Evolutionary conservation across 2,113 vertebrate genomes (phyloP).

Genomic region (Malurus alboscapulatus): DNA sequence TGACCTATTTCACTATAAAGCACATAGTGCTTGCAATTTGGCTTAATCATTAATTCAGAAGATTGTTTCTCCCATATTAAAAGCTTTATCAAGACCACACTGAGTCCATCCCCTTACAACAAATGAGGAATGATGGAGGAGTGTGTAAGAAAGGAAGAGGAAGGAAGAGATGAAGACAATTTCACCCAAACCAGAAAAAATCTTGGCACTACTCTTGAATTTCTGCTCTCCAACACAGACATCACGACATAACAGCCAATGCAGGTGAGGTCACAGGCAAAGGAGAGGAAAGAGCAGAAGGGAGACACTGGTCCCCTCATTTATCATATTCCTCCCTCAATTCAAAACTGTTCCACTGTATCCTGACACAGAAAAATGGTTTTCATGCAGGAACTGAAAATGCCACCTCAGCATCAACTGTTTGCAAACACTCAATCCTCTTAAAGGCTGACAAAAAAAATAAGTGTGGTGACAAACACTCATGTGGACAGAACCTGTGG

Average conservation of each 20-base stretch:
- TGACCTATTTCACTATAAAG: background rate
- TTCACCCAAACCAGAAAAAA: background rate
- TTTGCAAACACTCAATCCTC: slow-evolving; percentile 39
- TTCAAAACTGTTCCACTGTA: background rate
- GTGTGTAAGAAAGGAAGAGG: background rate
- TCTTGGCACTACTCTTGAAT: background rate
- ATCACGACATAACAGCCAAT: fast-evolving
- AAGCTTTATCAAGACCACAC: background rate
- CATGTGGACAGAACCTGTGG: background rate
- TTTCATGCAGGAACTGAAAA: slow-evolving; percentile 62
- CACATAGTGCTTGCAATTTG: background rate
- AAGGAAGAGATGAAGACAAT: background rate
- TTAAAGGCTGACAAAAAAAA: slow-evolving; percentile 27
- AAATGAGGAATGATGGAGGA: background rate
- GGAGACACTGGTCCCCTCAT: background rate
- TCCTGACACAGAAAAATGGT: background rate
- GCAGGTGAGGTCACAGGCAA: background rate
- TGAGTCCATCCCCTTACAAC: background rate
- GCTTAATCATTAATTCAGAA: background rate
- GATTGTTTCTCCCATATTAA: background rate
- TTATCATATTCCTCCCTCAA: background rate
- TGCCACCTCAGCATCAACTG: slow-evolving; percentile 54
- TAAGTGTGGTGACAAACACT: background rate
- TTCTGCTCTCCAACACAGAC: background rate
- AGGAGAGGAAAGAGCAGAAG: background rate